Conservation (phyloP, 2,888 invertebrate genomes). For the Nephrotoma flavescens region DNA sequence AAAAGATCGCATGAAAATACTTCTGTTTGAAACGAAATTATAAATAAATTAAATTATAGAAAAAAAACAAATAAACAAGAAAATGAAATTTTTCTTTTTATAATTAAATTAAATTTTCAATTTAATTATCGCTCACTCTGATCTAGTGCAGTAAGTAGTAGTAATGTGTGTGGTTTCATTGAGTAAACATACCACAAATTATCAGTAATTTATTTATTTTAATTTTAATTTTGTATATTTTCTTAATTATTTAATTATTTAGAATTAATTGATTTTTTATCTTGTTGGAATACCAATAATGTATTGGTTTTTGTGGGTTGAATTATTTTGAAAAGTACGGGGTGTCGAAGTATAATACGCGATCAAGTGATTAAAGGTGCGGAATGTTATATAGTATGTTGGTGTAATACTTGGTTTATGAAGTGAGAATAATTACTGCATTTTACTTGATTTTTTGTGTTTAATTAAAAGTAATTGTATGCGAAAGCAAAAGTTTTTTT, state of each 20-base stretch:
- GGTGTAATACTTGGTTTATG: not conserved
- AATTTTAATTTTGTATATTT: not conserved
- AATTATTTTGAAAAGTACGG: not conserved
- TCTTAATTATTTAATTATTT: not conserved
- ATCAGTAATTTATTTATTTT: not conserved
- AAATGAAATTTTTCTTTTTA: not conserved
- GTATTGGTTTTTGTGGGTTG: not conserved
- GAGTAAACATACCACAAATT: not conserved
- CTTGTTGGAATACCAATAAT: not conserved
- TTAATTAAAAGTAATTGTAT: not conserved
- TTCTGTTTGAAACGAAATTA: not conserved
- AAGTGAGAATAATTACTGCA: not conserved
- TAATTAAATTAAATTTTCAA: not conserved
- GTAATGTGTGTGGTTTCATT: not conserved
- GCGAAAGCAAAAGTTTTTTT: not conserved
- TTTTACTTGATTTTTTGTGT: not conserved
- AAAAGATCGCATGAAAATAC: not conserved
- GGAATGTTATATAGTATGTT: not conserved
- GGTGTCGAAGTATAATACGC: not conserved
- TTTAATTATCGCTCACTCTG: not conserved
- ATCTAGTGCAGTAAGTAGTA: not conserved
- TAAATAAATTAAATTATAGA: not conserved
- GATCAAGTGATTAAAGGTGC: not conserved
- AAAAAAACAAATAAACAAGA: not conserved
- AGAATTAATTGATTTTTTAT: not conserved